Evolutionary conservation across 2,888 invertebrate genomes (phyloP).

Genomic region (Anarsia innoxiella): DNA sequence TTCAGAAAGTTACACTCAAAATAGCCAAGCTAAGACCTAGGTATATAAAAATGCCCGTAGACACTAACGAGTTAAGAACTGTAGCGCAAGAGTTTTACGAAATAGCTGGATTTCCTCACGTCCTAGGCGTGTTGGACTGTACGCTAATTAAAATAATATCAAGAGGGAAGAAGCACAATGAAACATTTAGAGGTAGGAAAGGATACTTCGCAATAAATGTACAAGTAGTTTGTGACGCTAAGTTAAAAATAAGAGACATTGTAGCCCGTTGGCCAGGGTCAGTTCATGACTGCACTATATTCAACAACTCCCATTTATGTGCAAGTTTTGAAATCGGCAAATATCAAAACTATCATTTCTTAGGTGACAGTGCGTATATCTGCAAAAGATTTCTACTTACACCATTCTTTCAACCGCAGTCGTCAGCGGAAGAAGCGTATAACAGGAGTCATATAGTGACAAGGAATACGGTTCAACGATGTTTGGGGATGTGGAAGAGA

Average conservation of each 20-base stretch:
- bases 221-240: conserved; percentile 10
- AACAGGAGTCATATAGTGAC: neutral
- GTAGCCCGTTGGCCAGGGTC: conserved; percentile 12
- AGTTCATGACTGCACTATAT: neutral
- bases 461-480: neutral
- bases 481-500: neutral
- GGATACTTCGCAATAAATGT: conserved; percentile 14
- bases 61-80: neutral
- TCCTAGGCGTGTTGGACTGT: neutral
- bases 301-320: neutral
- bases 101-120: neutral
- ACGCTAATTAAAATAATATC: neutral
- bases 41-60: neutral
- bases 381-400: neutral
- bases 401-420: neutral
- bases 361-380: neutral
- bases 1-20: neutral
- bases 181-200: neutral
- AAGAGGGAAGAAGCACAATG: neutral
- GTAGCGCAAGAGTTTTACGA: neutral
- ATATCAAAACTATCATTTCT: neutral
- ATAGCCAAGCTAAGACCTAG: neutral
- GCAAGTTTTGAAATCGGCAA: neutral
- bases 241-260: conserved; percentile 9
- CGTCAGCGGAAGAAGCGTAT: neutral